phyloP scores from a whole-genome alignment of 1,140 invertebrate genomes.

The Dendroctonus ponderosae region DNA sequence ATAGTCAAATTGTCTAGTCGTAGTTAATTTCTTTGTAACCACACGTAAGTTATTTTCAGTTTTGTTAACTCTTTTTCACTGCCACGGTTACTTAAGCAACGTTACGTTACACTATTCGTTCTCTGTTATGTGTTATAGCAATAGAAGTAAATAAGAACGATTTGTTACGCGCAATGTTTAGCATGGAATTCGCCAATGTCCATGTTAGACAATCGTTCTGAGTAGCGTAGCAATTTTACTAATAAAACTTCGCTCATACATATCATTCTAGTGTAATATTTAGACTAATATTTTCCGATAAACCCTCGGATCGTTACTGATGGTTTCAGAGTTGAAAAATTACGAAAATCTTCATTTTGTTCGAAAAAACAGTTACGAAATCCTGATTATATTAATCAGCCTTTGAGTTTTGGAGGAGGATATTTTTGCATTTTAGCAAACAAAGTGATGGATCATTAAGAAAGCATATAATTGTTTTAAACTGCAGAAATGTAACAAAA shows the following conservation, averaged over 20 bases:
- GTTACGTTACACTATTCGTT: conserved; percentile 9
- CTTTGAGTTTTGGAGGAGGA: too few species aligned
- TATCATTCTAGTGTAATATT: conserved; percentile 42
- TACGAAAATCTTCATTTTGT: too few species aligned
- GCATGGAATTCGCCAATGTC: neutral
- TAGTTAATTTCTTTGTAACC: conserved; percentile 7
- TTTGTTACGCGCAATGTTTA: neutral
- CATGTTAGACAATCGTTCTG: conserved; percentile 9
- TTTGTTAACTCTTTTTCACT: conserved; percentile 39
- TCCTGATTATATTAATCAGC: too few species aligned
- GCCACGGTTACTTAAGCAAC: conserved; percentile 36
- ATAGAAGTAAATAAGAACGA: conserved; percentile 3
- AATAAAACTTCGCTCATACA: conserved; percentile 44
- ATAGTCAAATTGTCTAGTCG: conserved; percentile 40
- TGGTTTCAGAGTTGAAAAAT: too few species aligned
- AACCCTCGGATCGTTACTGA: too few species aligned
- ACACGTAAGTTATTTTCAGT: too few species aligned
- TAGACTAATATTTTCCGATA: neutral
- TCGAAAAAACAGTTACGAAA: too few species aligned
- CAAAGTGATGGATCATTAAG: too few species aligned
- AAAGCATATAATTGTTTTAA: neutral
- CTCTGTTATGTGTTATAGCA: conserved; percentile 27
- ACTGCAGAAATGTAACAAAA: neutral
- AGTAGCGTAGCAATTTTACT: conserved; percentile 33
- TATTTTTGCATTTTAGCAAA: too few species aligned